phyloP scores from a whole-genome alignment of 2,113 vertebrate genomes.

The Callocephalon fimbriatum region DNA sequence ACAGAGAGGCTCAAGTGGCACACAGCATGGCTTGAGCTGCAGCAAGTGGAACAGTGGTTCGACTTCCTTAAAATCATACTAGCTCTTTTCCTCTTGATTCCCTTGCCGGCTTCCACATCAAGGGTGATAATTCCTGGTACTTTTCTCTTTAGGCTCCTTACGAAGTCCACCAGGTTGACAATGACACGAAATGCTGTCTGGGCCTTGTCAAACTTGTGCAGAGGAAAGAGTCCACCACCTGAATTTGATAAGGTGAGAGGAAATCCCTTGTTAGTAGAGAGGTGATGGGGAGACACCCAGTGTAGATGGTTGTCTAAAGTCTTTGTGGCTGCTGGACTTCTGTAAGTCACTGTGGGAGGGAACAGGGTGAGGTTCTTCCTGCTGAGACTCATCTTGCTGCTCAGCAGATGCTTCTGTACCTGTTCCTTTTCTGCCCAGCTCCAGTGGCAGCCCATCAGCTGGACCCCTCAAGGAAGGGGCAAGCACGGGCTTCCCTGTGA shows the following conservation, averaged over 20 bases:
- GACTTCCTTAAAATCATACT: background rate
- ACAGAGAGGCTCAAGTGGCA: background rate
- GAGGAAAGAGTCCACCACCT: constrained; percentile 96
- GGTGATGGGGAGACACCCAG: background rate
- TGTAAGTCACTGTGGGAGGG: background rate
- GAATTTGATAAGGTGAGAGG: constrained; percentile 92
- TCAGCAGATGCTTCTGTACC: background rate
- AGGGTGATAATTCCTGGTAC: background rate
- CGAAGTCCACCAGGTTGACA: constrained; percentile 93
- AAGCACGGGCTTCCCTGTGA: background rate
- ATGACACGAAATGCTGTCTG: constrained; percentile 99
- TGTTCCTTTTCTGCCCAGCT: background rate
- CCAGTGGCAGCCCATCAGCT: background rate
- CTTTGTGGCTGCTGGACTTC: background rate
- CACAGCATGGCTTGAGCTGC: background rate
- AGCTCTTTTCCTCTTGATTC: background rate
- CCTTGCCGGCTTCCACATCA: background rate
- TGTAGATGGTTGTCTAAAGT: background rate
- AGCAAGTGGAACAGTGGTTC: background rate
- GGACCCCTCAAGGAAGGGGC: background rate
- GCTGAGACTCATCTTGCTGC: background rate
- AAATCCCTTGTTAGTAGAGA: background rate
- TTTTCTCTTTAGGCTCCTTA: constrained; percentile 86
- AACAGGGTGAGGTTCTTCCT: background rate
- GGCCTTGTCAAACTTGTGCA: constrained; percentile 97